Conservation (phyloP, 2,113 vertebrate genomes). For the Mormyrus iriodes region DNA sequence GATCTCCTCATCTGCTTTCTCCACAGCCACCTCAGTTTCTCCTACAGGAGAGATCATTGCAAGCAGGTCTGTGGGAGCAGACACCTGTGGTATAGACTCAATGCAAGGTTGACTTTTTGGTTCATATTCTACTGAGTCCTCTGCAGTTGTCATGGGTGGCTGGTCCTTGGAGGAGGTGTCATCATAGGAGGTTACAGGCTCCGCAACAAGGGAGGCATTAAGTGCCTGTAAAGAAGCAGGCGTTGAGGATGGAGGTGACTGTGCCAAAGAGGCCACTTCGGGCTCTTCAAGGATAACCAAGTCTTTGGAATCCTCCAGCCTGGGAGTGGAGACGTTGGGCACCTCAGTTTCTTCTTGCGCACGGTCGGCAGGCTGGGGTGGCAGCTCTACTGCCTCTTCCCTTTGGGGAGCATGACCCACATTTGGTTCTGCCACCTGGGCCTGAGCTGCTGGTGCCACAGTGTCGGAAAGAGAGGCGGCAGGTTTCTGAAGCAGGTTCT, state of each 20-base stretch:
- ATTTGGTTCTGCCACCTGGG: background rate
- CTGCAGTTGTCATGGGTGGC: too few relatives aligned
- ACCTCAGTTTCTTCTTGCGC: background rate
- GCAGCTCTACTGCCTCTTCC: background rate
- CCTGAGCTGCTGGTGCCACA: background rate
- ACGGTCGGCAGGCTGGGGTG: background rate
- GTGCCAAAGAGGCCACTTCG: background rate
- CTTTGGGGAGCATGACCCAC: background rate
- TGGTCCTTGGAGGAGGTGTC: background rate
- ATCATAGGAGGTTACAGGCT: background rate
- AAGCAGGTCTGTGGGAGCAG: background rate
- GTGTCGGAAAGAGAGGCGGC: background rate
- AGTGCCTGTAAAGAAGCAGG: background rate
- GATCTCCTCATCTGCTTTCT: constrained; percentile 18
- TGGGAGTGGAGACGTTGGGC: background rate
- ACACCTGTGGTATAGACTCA: background rate
- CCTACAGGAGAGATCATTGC: background rate
- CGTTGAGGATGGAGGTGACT: background rate
- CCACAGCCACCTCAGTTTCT: constrained; percentile 15
- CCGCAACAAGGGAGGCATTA: background rate
- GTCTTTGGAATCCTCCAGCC: background rate
- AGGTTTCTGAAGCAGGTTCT: background rate
- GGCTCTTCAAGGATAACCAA: background rate
- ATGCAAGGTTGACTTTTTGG: background rate
- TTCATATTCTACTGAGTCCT: background rate